Conservation (phyloP, 1,140 invertebrate species). For the Trissolcus basalis region DNA sequence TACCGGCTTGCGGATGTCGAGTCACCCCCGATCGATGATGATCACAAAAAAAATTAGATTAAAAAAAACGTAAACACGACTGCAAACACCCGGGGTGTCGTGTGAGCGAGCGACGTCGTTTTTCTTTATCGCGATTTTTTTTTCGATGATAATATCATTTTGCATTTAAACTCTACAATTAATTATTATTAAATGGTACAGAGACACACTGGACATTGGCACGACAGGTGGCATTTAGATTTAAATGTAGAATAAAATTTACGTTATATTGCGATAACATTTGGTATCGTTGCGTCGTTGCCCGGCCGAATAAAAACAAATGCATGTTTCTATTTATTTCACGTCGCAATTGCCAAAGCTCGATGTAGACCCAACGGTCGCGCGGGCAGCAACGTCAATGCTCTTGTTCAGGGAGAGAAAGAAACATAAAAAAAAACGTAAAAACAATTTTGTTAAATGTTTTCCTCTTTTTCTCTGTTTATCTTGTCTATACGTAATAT, state of each 20-base stretch:
- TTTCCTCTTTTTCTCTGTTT: constrained; percentile 45
- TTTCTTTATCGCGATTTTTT: constrained; percentile 45
- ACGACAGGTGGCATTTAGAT: constrained; percentile 77
- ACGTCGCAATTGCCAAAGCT: constrained; percentile 22
- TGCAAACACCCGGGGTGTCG: constrained; percentile 23
- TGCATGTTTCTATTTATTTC: constrained; percentile 16
- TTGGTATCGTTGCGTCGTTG: constrained; percentile 77
- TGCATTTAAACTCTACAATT: constrained; percentile 69
- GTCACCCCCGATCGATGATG: too few species aligned
- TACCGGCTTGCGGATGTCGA: too few species aligned
- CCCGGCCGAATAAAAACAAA: constrained; percentile 62
- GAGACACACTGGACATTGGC: constrained; percentile 77
- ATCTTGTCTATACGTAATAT: neutral
- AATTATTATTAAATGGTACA: constrained; percentile 73
- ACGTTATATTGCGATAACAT: constrained; percentile 78
- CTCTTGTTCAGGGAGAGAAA: constrained; percentile 10
- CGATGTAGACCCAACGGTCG: constrained; percentile 22
- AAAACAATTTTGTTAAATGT: constrained; percentile 34
- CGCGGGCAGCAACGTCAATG: constrained; percentile 68
- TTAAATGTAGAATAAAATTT: constrained; percentile 78
- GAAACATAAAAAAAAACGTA: neutral
- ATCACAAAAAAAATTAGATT: neutral
- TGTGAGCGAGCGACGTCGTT: constrained; percentile 31
- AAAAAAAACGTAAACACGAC: constrained; percentile 2
- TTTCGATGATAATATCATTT: constrained; percentile 64